Evolutionary conservation across 2,113 vertebrate species (phyloP).

Genomic region (Labrus mixtus): DNA sequence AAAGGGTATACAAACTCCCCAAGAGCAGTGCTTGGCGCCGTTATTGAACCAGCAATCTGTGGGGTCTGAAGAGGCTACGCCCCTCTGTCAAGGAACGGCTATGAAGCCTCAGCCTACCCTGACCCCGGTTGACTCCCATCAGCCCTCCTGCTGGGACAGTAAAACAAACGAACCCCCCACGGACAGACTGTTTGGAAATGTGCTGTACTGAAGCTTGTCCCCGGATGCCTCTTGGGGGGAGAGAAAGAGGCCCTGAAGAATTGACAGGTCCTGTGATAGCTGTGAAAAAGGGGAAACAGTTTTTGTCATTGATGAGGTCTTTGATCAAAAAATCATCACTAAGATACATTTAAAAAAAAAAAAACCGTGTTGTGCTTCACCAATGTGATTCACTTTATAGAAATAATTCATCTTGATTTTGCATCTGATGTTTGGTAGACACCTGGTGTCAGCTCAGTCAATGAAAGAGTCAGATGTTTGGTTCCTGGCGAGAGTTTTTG

Average conservation of each 20-base stretch:
- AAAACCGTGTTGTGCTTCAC: too few species aligned
- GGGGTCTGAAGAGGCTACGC: slow-evolving; percentile 74
- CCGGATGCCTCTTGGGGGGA: slow-evolving; percentile 59
- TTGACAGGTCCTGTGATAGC: neutral
- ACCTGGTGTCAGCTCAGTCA: slow-evolving; percentile 33
- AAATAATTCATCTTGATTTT: slow-evolving; percentile 18
- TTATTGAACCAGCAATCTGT: slow-evolving; percentile 80
- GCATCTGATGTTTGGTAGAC: slow-evolving; percentile 45
- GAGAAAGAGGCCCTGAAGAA: slow-evolving; percentile 27
- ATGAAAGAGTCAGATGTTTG: slow-evolving; percentile 41
- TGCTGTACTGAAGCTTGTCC: slow-evolving; percentile 70
- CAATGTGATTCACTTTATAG: slow-evolving; percentile 7
- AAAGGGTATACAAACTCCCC: slow-evolving; percentile 67
- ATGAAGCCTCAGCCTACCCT: slow-evolving; percentile 69
- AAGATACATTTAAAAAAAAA: too few species aligned
- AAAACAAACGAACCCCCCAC: slow-evolving; percentile 81
- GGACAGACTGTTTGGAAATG: slow-evolving; percentile 79
- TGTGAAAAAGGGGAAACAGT: neutral
- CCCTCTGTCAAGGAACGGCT: slow-evolving; percentile 73
- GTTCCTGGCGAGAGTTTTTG: slow-evolving; percentile 50
- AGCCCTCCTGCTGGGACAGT: slow-evolving; percentile 78
- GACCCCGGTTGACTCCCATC: slow-evolving; percentile 80
- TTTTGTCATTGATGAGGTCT: slow-evolving; percentile 3
- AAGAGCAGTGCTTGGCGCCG: slow-evolving; percentile 43
- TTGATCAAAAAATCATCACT: slow-evolving; percentile 23